Base-by-base conservation (phyloP, 92 coral and sea anemone genomes). In the Phenganax subtilis region DNA sequence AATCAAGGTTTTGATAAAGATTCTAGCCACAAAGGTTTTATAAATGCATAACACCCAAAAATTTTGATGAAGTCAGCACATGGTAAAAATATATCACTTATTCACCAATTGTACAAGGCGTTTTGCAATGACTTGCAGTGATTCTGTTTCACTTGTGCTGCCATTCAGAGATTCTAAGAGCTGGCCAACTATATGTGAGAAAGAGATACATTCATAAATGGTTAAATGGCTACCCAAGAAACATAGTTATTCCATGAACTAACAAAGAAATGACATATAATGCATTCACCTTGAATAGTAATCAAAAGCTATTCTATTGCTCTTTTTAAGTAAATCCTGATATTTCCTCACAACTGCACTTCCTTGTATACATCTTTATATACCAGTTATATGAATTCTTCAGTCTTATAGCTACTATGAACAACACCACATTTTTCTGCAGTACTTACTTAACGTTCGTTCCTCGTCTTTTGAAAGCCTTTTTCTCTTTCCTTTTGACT, bases 391-490 rank as follows among this genome's bases (percentile, higher is more conserved):
- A 57, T 57, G 60, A 57, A 10, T 7, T 10, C 16, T 57, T 10
- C 47, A 37, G 47, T 37, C 47, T 57, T 57, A 10, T 2, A 17
- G 5, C n/a, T 25, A 61, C n/a, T 1, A 12, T 8, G 67, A 10
- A 11, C 54, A 11, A 68, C 11, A n/a, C 54, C 12, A 15, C 27
- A 73, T 20, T 25, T 28, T 58, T 16, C 10, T 73, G 16, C n/a
- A 10, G 51, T n/a, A 78, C 92, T 84, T 85, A 91, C 98, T 90
- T n/a, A 90, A 84, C 82, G 89, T 87, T 68, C 91, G 90, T 77
- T 93, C 98, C 72, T 93, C 98, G 68, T 91, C 98, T 86, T 93
- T 93, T 15, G 86, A 83, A 67, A 87, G 86, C 73, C 85, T 84
- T 71, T 88, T 90, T 53, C 90, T 88, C 86, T 88, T 93, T 51